Evolutionary conservation across 2,888 invertebrate genomes (phyloP).

Genomic region (Sepioteuthis lessoniana): DNA sequence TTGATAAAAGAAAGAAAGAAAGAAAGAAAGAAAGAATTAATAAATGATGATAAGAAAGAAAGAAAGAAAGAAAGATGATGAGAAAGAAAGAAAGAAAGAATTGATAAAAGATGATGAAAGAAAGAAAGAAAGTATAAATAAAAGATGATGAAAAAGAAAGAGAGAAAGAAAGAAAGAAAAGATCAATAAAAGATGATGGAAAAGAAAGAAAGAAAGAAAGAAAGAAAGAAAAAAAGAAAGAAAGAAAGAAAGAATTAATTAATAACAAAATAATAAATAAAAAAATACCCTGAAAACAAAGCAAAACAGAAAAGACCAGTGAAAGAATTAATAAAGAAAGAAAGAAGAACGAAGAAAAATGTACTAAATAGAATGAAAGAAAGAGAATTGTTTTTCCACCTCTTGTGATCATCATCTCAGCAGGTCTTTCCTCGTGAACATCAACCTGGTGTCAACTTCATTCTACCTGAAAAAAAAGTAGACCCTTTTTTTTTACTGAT

Average conservation of each 20-base stretch:
- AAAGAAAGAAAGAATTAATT: neutral
- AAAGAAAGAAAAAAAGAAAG: neutral
- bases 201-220: neutral
- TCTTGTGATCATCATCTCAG: neutral
- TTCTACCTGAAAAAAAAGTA: neutral
- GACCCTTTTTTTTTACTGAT: neutral
- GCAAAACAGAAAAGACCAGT: neutral
- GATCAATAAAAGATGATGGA: neutral
- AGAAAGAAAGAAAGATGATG: no score
- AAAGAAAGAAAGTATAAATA: no score
- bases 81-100: neutral
- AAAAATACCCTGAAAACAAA: neutral
- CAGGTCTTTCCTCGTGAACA: neutral
- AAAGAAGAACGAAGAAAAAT: neutral
- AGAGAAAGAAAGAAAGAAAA: neutral
- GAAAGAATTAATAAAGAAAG: neutral
- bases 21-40: neutral
- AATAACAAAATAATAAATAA: neutral
- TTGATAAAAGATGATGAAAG: no score
- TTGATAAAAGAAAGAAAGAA: no score
- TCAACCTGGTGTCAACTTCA: neutral
- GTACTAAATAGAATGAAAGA: neutral
- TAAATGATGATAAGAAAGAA: no score
- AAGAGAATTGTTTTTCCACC: neutral
- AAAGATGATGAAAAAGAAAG: neutral